These are phyloP conservation scores for Chloromyia formosa DNA, from an alignment of 2,888 invertebrate genomes.

Conservation along the genomic window DNA sequence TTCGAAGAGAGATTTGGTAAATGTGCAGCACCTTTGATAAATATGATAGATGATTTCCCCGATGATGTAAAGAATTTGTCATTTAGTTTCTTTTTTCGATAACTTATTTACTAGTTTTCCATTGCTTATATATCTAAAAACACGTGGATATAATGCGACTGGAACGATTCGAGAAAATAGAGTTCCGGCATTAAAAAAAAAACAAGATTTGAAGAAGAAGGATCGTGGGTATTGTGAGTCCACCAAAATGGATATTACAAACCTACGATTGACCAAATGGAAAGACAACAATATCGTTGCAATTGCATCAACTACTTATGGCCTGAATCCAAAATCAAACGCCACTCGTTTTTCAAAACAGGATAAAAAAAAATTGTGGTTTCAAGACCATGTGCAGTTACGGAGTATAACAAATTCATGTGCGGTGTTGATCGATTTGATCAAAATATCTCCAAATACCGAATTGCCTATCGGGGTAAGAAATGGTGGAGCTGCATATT, in stretches of 20 bases:
- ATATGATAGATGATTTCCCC: constrained; percentile 49
- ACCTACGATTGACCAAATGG: constrained; percentile 52
- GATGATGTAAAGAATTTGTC: constrained; percentile 47
- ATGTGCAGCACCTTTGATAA: constrained; percentile 48
- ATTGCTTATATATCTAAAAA: constrained; percentile 49
- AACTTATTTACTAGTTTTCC: constrained; percentile 52
- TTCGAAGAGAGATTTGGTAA: constrained; percentile 53
- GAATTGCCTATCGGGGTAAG: constrained; percentile 52
- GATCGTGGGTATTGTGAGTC: constrained; percentile 44
- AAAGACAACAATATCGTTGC: constrained; percentile 55
- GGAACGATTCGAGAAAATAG: constrained; percentile 15
- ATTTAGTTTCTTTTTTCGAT: constrained; percentile 52
- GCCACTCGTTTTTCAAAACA: constrained; percentile 33
- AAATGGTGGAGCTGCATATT: too few species aligned
- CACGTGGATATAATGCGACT: constrained; percentile 29
- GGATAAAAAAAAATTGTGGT: constrained; percentile 45
- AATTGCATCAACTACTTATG: constrained; percentile 49
- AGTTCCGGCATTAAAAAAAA: constrained; percentile 36
- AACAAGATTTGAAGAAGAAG: constrained; percentile 42
- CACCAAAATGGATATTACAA: constrained; percentile 44
- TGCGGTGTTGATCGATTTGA: constrained; percentile 48
- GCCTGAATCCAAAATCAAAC: constrained; percentile 39
- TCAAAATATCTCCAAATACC: constrained; percentile 51
- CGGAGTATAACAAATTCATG: constrained; percentile 39
- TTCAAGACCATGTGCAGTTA: constrained; percentile 37